A percentile compares a stretch with the other conserved stretches of the same genome.
These are phyloP conservation scores for Microtus richardsoni DNA, from an alignment of 2,113 vertebrate species.

Conservation along the genomic window DNA sequence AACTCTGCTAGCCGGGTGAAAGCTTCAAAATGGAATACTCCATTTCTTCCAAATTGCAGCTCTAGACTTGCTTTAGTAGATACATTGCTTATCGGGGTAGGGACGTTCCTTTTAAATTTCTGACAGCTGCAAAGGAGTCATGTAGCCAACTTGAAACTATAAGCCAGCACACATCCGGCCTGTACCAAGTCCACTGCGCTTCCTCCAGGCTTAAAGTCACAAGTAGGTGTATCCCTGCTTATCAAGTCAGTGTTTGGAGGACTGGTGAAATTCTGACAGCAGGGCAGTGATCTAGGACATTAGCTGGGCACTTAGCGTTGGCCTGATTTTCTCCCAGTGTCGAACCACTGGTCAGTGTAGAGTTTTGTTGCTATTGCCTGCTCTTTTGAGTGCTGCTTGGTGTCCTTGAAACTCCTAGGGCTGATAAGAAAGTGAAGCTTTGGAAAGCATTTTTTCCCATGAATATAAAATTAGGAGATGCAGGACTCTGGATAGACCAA, in stretches of 20 bases:
- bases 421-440: not conserved
- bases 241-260: not conserved
- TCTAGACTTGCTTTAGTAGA: constrained; percentile 20
- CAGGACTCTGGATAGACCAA: not conserved
- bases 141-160: not conserved
- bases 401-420: constrained; percentile 5
- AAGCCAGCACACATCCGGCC: not conserved
- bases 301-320: too few relatives aligned
- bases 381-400: not conserved
- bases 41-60: not conserved
- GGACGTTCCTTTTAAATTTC: not conserved
- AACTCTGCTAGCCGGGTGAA: not conserved
- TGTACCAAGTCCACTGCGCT: not conserved
- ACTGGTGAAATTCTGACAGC: not conserved
- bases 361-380: not conserved
- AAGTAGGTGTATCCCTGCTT: not conserved
- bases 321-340: not conserved
- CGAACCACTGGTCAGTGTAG: not conserved
- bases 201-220: not conserved
- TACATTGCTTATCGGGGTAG: not conserved
- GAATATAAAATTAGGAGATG: constrained; percentile 21
- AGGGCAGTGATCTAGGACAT: too few relatives aligned
- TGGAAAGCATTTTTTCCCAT: not conserved
- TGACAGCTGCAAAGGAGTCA: not conserved
- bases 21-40: not conserved